phyloP scores from a whole-genome alignment of 1,140 invertebrate species.

The Drosophila gunungcola region DNA sequence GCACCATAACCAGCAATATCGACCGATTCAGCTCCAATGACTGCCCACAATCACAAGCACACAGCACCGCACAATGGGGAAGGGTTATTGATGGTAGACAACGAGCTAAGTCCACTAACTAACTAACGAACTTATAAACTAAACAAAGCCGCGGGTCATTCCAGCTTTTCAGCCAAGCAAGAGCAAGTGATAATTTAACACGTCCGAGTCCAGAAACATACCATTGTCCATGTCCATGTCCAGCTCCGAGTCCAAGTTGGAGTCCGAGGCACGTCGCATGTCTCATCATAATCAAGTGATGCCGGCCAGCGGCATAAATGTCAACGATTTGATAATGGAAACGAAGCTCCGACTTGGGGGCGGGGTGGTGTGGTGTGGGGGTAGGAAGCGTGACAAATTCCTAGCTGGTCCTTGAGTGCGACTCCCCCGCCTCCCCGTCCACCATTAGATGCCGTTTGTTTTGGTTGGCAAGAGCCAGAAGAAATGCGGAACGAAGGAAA shows the following conservation, averaged over 20 bases:
- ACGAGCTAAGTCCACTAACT: constrained; percentile 53
- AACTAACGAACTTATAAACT: constrained; percentile 76
- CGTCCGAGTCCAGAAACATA: constrained; percentile 43
- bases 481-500: constrained; percentile 13
- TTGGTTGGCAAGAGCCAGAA: constrained; percentile 46
- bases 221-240: neutral
- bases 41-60: constrained; percentile 21
- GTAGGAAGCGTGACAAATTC: constrained; percentile 61
- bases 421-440: constrained; percentile 1
- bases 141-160: constrained; percentile 70
- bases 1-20: constrained; percentile 39
- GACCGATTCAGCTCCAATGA: constrained; percentile 52
- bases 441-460: constrained; percentile 76
- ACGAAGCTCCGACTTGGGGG: constrained; percentile 16
- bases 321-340: constrained; percentile 82
- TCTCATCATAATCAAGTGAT: constrained; percentile 77
- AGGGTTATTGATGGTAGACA: constrained; percentile 18
- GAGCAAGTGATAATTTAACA: constrained; percentile 68
- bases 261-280: constrained; percentile 50
- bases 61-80: neutral
- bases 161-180: constrained; percentile 8
- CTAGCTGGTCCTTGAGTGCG: constrained; percentile 59
- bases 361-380: neutral
- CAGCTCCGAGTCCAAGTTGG: neutral
- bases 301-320: constrained; percentile 77